Evolutionary conservation across 2,888 invertebrate genomes (phyloP), one percentile per base, ranked within the genome.

Genomic region (Drosophila subquinaria): DNA sequence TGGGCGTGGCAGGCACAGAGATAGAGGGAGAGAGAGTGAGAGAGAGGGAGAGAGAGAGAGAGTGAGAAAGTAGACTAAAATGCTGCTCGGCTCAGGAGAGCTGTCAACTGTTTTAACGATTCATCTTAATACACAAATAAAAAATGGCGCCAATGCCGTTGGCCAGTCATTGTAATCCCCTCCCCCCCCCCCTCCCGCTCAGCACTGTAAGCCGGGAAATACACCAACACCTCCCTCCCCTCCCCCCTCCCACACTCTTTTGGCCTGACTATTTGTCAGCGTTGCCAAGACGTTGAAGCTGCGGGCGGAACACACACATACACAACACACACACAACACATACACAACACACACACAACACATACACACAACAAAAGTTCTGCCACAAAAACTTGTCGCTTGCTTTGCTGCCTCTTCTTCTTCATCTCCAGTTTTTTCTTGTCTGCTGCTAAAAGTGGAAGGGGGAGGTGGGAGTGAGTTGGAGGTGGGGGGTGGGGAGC

Each of bases 71-170:
- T 48, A 59, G 59, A 59, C 48, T 59, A 59, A 59, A 59, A 59
- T 38, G 48, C 27, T 38, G 59, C 38, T 48, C 59, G 30, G 59
- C 59, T 38, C 47, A 48, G 48, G 59, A 48, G 57, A 27, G 30
- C 2, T 83, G 83, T 83, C 83, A 82, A 82, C 73, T 73, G 81
- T 81, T 85, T 79, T 72, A 85, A 83, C 86, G 81, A 83, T 83
- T 83, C 85, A 83, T 83, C 83, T 83, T 83, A 83, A 83, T 83
- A 82, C 71, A 80, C 72, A 75, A 40, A 68, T 85, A 85, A 82
- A 85, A 83, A 83, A 83, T 82, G 85, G 85, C 81, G 73, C 73
- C 82, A 73, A 68, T 76, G 76, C 66, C 78, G 71, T 69, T 82
- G 82, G 72, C 76, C 85, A 79, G 82, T 82, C 71, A 68, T 75